These are phyloP conservation scores for Pseudopleuronectes americanus DNA, from an alignment of 2,797 vertebrate species.

Conservation along the genomic window DNA sequence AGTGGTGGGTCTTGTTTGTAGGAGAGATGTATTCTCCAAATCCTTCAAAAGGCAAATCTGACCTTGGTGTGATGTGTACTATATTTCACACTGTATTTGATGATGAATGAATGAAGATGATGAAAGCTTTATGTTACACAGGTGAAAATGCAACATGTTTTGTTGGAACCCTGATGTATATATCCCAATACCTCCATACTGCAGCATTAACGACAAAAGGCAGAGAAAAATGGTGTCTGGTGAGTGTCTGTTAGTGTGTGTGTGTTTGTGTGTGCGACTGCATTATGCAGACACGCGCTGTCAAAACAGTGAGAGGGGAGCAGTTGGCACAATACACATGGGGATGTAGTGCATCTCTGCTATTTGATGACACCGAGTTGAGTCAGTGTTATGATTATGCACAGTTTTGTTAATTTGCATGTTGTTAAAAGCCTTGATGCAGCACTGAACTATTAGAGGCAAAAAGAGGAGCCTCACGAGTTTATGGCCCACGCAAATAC, in stretches of 20 bases:
- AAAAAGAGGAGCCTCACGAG: neutral
- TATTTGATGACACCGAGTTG: conserved; percentile 55
- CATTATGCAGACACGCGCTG: conserved; percentile 47
- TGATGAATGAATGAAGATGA: conserved; percentile 6
- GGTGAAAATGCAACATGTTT: conserved; percentile 32
- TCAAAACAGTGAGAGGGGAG: conserved; percentile 40
- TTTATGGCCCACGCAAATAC: neutral
- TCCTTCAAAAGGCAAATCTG: conserved; percentile 16
- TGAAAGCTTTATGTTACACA: conserved; percentile 16
- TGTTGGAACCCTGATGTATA: conserved; percentile 19
- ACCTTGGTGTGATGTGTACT: conserved; percentile 8
- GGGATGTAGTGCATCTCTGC: conserved; percentile 44
- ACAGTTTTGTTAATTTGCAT: conserved; percentile 58
- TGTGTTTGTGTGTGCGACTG: conserved; percentile 1
- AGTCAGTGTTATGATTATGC: conserved; percentile 57
- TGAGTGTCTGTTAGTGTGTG: neutral
- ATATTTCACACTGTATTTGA: conserved; percentile 18
- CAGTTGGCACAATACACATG: conserved; percentile 52
- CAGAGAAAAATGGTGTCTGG: conserved; percentile 7
- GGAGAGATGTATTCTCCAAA: neutral
- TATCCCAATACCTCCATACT: conserved; percentile 24
- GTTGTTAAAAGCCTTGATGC: conserved; percentile 41
- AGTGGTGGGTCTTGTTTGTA: neutral
- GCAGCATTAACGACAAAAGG: conserved; percentile 28
- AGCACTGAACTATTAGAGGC: conserved; percentile 11